phyloP scores from a whole-genome alignment of 30 jellyfish, hydroid and myxozoan species.

The Cassiopea andromeda region DNA sequence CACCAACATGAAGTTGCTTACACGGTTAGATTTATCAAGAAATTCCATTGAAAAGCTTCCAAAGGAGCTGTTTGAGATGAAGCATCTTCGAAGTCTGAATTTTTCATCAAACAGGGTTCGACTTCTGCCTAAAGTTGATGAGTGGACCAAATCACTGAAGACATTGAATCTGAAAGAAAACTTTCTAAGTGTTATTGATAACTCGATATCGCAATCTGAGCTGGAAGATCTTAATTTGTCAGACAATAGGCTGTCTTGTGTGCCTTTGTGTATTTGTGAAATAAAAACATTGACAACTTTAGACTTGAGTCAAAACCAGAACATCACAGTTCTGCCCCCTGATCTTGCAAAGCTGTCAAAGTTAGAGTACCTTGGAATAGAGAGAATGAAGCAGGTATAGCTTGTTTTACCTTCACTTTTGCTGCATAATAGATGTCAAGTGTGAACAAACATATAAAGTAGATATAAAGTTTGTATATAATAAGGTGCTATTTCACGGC shows the following conservation, averaged over 20 bases:
- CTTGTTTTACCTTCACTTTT: not conserved
- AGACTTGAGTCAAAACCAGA: slow-evolving; percentile 69
- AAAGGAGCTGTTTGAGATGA: slow-evolving; percentile 59
- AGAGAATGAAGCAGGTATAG: slow-evolving; percentile 68
- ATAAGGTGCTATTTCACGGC: not conserved
- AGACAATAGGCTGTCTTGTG: slow-evolving; percentile 27
- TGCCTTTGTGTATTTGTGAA: slow-evolving; percentile 72
- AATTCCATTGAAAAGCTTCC: slow-evolving; percentile 69
- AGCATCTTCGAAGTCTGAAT: slow-evolving; percentile 69
- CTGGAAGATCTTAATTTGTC: slow-evolving; percentile 75
- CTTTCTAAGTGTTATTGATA: slow-evolving; percentile 50
- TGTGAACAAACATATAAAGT: not conserved
- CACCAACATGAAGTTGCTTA: slow-evolving; percentile 36
- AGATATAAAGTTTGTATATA: no score
- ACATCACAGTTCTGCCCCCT: slow-evolving; percentile 78
- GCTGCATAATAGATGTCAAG: not conserved
- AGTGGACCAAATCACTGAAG: slow-evolving; percentile 80
- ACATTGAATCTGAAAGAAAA: slow-evolving; percentile 63
- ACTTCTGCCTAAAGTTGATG: slow-evolving; percentile 70
- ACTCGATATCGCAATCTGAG: slow-evolving; percentile 51
- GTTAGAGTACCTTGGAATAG: slow-evolving; percentile 47
- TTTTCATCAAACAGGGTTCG: slow-evolving; percentile 59
- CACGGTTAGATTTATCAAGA: slow-evolving; percentile 60
- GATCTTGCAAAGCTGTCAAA: slow-evolving; percentile 78
- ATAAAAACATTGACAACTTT: slow-evolving; percentile 53